Evolutionary conservation across 2,797 vertebrate species (phyloP), one percentile per base, ranked within the genome.

Genomic region (Emys orbicularis): DNA sequence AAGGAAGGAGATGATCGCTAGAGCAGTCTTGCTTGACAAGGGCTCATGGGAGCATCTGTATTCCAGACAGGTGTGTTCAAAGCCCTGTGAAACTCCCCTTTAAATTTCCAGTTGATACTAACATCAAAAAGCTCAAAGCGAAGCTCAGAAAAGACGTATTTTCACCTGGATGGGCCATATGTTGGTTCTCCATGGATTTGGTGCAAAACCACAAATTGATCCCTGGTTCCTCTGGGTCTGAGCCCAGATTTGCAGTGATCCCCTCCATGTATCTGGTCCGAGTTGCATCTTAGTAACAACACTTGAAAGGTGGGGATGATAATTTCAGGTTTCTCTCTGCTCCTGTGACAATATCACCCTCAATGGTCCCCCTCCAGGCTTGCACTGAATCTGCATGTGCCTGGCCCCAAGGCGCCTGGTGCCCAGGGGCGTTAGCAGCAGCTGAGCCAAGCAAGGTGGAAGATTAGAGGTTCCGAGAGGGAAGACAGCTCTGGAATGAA

Each of bases 1-100:
- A 65, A 68, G 1, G 56, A 19, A 13, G 77, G 2, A 0, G 0
- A 31, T 47, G 44, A 12, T 9, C 1, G 0, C 0, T 0, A 0
- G 44, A n/a, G 56, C 52, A 12, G 68, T 1, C 87, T 77, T 84
- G n/a, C 21, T 92, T 44, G 23, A 27, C 57, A 1, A 1, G 81
- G 34, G 1, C n/a, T 79, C 34, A 57, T 44, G 34, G 12, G 13
- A 6, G 54, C 84, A 83, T 6, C 7, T 2, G 25, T 5, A 4
- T 85, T 37, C 79, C 74, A 47, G 74, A 47, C 44, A 49, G 74
- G 27, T 49, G 13, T 77, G 41, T 77, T 77, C 44, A 77, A 77
- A 29, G 74, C 21, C 74, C 44, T 18, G 13, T 18, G 41, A 49
- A 77, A 49, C 74, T 49, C 25, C 44, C 27, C 74, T 77, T 77